A percentile compares a stretch with the other conserved stretches of the same genome.
phyloP scores from a whole-genome alignment of 37 sponge, comb jelly and placozoan genomes.

The Trichoplax adhaerens region DNA sequence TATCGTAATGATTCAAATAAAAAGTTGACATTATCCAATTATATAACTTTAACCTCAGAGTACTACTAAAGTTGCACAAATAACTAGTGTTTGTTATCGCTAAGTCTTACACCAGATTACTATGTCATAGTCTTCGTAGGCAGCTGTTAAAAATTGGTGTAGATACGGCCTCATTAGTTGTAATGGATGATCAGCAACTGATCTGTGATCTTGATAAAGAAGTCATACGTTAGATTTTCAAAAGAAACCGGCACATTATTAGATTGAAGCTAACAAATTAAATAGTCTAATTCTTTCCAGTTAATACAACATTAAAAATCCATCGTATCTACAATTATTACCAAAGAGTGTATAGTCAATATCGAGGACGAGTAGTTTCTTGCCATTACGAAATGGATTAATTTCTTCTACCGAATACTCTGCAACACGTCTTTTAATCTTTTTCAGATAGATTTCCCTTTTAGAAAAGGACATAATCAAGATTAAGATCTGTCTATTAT shows the following conservation, averaged over 20 bases:
- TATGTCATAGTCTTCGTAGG: slow-evolving; percentile 23
- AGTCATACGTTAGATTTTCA: no score
- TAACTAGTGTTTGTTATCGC: background rate
- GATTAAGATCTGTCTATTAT: no score
- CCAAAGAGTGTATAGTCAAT: slow-evolving; percentile 27
- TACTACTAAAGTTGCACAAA: background rate
- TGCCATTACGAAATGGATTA: slow-evolving; percentile 16
- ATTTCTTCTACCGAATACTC: slow-evolving; percentile 18
- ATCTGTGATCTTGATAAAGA: slow-evolving; percentile 12
- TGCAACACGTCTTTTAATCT: slow-evolving; percentile 6
- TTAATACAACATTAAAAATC: background rate
- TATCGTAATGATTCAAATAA: background rate
- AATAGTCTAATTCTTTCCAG: background rate
- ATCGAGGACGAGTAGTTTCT: slow-evolving; percentile 27
- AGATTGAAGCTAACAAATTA: background rate
- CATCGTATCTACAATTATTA: background rate
- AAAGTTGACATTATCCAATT: background rate
- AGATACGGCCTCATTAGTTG: slow-evolving; percentile 28
- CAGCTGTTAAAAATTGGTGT: slow-evolving; percentile 20
- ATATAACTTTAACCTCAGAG: background rate
- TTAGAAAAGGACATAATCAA: no score
- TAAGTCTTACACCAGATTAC: slow-evolving; percentile 25
- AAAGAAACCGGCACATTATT: no score
- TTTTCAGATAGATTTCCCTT: slow-evolving; percentile 5
- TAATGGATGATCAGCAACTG: slow-evolving; percentile 15